Evolutionary conservation across 2,888 invertebrate genomes (phyloP), one percentile per base, ranked within the genome.

Genomic region (Cactoblastis cactorum): DNA sequence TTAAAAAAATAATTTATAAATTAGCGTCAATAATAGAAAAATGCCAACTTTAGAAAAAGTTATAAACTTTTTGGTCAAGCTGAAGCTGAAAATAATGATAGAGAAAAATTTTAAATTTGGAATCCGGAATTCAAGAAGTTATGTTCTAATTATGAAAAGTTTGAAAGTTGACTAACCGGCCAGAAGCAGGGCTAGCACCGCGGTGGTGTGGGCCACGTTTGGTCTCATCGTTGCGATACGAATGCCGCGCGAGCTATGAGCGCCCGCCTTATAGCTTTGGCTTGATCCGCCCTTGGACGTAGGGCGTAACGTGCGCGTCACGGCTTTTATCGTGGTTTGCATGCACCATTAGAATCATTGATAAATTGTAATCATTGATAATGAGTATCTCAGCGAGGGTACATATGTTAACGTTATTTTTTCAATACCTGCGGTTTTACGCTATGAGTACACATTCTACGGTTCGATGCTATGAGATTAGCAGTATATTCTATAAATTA

Each of bases 191-290:
- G 75, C 77, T 56, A 83, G 67, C 69, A 74, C 68, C 58, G 65
- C 74, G 64, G 64, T 59, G 60, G 74, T 67, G 65, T 74, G 68
- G 56, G 75, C 71, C 65, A 73, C 74, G 72, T 67, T 65, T 63
- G 71, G 68, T 62, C 64, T 71, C 86, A 84, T 85, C 59, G 71
- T 77, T 71, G 71, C 65, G 64, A 59, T 66, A 54, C 50, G 71
- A 82, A 71, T 86, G 83, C 72, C 82, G 83, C 58, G 67, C 58
- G 54, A 43, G 49, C 55, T 51, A 55, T 55, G 60, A 57, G 69
- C 58, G 60, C 66, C 66, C 69, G 75, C 78, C 77, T 85, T 84
- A 71, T 81, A 83, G 69, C 68, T 63, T 60, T 63, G 65, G 76
- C 69, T 63, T 61, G 69, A 59, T 58, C 72, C 77, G 71, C 75